phyloP scores from a whole-genome alignment of 1,140 invertebrate species.

The Tenebrio molitor region DNA sequence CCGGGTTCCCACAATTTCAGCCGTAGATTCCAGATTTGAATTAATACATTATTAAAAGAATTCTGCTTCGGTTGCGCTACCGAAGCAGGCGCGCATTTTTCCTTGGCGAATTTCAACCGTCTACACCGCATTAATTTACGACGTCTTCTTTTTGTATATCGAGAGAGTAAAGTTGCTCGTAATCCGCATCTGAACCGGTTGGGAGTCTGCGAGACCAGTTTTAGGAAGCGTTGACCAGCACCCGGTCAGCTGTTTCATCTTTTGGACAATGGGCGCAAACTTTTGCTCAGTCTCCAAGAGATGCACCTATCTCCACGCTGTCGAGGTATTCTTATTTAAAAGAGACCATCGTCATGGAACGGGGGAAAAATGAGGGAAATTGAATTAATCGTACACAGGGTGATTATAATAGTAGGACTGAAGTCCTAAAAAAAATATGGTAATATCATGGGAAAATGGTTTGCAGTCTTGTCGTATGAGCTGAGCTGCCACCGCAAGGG shows the following conservation, averaged over 20 bases:
- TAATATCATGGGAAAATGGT: conserved; percentile 31
- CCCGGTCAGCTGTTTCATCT: conserved; percentile 31
- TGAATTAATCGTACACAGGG: conserved; percentile 29
- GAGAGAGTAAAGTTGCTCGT: conserved; percentile 20
- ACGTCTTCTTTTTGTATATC: conserved; percentile 33
- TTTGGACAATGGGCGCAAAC: conserved; percentile 17
- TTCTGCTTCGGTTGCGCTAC: background rate
- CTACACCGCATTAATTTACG: conserved; percentile 33
- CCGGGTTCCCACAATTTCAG: background rate
- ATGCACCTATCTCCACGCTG: conserved; percentile 1
- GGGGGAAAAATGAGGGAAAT: conserved; percentile 33
- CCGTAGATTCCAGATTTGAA: conserved; percentile 1
- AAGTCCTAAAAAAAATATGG: background rate
- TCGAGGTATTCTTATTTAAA: conserved; percentile 2
- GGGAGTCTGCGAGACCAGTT: conserved; percentile 32
- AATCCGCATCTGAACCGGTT: conserved; percentile 36
- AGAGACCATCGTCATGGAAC: conserved; percentile 8
- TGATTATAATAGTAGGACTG: conserved; percentile 14
- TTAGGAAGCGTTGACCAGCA: conserved; percentile 36
- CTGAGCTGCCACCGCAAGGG: background rate
- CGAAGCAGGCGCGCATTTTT: conserved; percentile 18
- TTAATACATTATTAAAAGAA: conserved; percentile 9
- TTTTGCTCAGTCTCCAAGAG: conserved; percentile 14
- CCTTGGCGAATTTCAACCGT: conserved; percentile 36
- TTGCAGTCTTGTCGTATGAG: background rate